phyloP scores from a whole-genome alignment of 1,140 invertebrate species.

The Drosophila gunungcola region DNA sequence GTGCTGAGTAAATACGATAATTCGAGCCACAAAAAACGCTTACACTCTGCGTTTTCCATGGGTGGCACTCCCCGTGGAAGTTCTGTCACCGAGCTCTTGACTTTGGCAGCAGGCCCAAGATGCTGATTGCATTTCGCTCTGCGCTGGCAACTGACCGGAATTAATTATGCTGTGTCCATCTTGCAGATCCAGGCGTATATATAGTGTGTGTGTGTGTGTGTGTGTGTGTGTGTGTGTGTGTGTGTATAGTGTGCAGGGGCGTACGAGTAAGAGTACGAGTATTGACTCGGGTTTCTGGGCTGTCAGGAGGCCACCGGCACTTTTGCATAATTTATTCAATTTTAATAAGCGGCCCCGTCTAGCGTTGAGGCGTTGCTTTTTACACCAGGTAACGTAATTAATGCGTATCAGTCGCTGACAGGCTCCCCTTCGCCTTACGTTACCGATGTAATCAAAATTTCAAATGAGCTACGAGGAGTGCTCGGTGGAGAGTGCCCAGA shows the following conservation, averaged over 20 bases:
- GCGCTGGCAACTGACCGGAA: constrained; percentile 39
- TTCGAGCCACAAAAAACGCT: too few relatives aligned
- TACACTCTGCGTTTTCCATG: too few relatives aligned
- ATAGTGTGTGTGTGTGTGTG: not conserved
- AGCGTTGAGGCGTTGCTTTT: constrained; percentile 52
- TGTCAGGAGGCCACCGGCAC: constrained; percentile 39
- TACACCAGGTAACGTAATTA: constrained; percentile 69
- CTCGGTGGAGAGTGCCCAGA: not conserved
- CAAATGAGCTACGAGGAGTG: constrained; percentile 60
- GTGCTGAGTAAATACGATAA: too few relatives aligned
- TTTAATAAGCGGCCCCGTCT: constrained; percentile 70
- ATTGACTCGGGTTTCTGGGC: constrained; percentile 9
- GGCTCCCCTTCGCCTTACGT: constrained; percentile 45
- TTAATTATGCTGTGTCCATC: constrained; percentile 73
- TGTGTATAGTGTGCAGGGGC: not conserved
- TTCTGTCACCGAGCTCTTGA: constrained; percentile 9
- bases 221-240: not conserved
- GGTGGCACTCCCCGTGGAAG: not conserved
- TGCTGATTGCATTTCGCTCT: constrained; percentile 57
- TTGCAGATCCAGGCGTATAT: constrained; percentile 28
- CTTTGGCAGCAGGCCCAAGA: constrained; percentile 43
- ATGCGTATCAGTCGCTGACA: constrained; percentile 71
- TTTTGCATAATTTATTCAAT: constrained; percentile 82
- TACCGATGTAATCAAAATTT: constrained; percentile 75
- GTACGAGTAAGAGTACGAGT: not conserved